A percentile compares a stretch with the other conserved stretches of the same genome.
Evolutionary conservation across 2,888 invertebrate genomes (phyloP).

Genomic region (Bimastos eiseni): DNA sequence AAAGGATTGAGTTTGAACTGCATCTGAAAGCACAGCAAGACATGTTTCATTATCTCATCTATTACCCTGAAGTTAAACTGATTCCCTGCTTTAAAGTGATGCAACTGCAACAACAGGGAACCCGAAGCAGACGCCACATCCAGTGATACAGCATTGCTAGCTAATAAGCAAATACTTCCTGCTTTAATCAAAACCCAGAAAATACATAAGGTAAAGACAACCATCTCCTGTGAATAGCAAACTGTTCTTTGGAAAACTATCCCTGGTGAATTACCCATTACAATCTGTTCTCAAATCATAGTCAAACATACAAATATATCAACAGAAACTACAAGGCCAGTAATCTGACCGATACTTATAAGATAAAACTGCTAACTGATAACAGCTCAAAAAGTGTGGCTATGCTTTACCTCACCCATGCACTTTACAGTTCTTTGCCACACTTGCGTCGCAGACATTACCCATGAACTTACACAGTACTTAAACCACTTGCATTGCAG

Average conservation of each 20-base stretch:
- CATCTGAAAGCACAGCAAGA: slow-evolving; percentile 63
- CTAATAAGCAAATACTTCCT: too few species aligned
- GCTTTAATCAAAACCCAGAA: too few species aligned
- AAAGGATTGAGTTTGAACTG: slow-evolving; percentile 82
- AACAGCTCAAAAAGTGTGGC: background rate
- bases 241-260: too few species aligned
- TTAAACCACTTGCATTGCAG: too few species aligned
- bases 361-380: background rate
- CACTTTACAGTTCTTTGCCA: background rate
- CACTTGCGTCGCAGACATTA: too few species aligned
- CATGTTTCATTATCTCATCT: background rate
- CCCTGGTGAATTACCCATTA: too few species aligned
- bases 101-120: background rate
- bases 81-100: background rate
- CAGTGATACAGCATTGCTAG: too few species aligned
- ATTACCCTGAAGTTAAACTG: background rate
- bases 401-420: too few species aligned
- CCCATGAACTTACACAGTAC: too few species aligned
- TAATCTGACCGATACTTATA: background rate
- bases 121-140: background rate
- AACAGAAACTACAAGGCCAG: background rate
- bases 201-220: too few species aligned
- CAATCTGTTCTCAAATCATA: too few species aligned
- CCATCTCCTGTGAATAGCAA: too few species aligned
- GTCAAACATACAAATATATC: background rate